A percentile compares a stretch with the other conserved stretches of the same genome.
Evolutionary conservation across 2,797 vertebrate species (phyloP).

Genomic region (Halcyon smyrnensis): DNA sequence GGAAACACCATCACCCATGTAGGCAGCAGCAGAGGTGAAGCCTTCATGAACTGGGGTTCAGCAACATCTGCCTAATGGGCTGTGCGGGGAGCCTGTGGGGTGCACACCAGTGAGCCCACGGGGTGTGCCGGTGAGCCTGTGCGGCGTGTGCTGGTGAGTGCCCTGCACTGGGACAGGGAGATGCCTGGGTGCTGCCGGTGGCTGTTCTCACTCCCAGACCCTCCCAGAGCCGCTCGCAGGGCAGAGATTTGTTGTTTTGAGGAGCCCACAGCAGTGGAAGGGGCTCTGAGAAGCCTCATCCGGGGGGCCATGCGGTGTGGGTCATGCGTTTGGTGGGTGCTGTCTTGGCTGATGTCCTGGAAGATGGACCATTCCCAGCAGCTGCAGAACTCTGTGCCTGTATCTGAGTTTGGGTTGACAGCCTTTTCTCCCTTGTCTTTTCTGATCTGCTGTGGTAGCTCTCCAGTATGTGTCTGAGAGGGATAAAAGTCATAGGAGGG

Average conservation of each 20-base stretch:
- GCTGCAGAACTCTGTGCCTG: neutral
- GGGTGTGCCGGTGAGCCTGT: neutral
- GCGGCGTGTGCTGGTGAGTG: too few relatives aligned
- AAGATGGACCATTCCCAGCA: neutral
- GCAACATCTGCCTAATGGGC: neutral
- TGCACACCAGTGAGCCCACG: too few relatives aligned
- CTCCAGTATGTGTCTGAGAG: neutral
- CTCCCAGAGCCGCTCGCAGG: accelerated
- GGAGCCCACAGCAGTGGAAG: accelerated
- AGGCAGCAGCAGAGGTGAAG: neutral
- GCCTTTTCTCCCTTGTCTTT: neutral
- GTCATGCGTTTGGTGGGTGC: neutral
- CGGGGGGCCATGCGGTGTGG: accelerated
- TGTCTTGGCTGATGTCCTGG: accelerated
- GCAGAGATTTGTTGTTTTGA: neutral
- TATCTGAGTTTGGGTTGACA: neutral
- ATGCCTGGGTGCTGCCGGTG: neutral
- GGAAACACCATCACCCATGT: neutral
- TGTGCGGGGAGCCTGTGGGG: neutral
- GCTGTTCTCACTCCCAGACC: neutral
- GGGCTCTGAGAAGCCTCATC: neutral
- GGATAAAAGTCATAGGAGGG: neutral
- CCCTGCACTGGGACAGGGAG: neutral
- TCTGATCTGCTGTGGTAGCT: neutral
- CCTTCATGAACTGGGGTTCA: neutral